Percentiles rank a stretch among this genome's conserved stretches.
Conservation (phyloP, 2,113 vertebrate genomes). For the Numida meleagris region DNA sequence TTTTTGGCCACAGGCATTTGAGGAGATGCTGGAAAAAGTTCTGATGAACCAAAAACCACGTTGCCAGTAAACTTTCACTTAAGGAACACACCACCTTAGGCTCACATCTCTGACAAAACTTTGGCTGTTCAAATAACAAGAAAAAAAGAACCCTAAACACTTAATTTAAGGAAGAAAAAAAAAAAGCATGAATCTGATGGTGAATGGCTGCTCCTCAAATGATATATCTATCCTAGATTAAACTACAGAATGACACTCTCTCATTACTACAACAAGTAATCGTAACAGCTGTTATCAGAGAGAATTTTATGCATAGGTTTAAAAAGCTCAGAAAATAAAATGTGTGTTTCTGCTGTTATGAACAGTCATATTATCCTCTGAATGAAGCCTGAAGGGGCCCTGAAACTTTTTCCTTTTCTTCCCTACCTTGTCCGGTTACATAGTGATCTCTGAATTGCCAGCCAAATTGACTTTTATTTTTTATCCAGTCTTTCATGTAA, state of each 20-base stretch:
- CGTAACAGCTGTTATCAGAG: neutral
- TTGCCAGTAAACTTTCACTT: neutral
- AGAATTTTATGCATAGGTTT: neutral
- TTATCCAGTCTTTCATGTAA: constrained; percentile 13
- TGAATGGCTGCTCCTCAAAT: neutral
- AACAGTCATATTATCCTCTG: neutral
- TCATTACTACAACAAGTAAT: fast-evolving
- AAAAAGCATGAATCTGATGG: neutral
- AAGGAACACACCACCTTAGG: neutral
- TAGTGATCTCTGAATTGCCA: neutral
- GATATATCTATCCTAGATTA: neutral
- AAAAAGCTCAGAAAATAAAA: neutral
- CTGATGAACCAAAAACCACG: constrained; percentile 3
- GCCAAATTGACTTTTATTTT: constrained; percentile 4
- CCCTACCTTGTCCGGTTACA: neutral
- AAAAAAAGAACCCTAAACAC: neutral
- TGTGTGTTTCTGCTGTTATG: neutral
- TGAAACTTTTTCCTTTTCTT: neutral
- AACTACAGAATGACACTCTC: neutral
- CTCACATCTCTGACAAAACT: neutral
- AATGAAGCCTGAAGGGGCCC: neutral
- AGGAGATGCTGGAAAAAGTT: constrained; percentile 54
- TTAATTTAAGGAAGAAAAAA: neutral
- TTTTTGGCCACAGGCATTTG: constrained; percentile 65
- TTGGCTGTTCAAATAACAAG: neutral